Evolutionary conservation across 1,140 invertebrate genomes (phyloP).

Genomic region (Pachypsylla venusta): DNA sequence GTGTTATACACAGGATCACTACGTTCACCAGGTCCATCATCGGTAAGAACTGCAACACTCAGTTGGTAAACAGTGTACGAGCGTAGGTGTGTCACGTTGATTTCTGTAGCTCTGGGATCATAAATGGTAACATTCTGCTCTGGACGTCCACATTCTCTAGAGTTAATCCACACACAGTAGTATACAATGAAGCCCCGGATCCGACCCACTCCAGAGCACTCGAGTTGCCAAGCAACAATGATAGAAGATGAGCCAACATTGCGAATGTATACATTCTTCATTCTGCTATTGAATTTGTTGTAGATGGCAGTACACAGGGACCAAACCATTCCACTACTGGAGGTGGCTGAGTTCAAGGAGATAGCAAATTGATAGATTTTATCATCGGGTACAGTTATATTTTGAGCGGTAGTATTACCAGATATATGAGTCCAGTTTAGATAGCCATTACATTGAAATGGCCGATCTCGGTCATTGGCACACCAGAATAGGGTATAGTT

Average conservation of each 20-base stretch:
- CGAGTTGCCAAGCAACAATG: constrained; percentile 49
- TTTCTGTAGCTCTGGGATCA: constrained; percentile 22
- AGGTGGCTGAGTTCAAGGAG: constrained; percentile 43
- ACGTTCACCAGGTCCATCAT: constrained; percentile 47
- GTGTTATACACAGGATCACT: constrained; percentile 49
- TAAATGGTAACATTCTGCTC: background rate
- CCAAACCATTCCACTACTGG: constrained; percentile 61
- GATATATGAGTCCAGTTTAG: constrained; percentile 40
- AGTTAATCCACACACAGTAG: constrained; percentile 41
- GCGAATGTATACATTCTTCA: constrained; percentile 45
- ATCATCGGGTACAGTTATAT: constrained; percentile 35
- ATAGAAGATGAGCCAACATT: constrained; percentile 40
- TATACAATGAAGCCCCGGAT: constrained; percentile 48
- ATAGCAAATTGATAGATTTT: constrained; percentile 52
- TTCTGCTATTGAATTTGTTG: constrained; percentile 46
- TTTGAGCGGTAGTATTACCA: constrained; percentile 31
- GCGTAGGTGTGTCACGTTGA: constrained; percentile 35
- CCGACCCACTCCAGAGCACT: constrained; percentile 47
- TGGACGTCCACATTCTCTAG: constrained; percentile 16
- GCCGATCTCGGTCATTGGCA: constrained; percentile 38
- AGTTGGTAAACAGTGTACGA: constrained; percentile 68
- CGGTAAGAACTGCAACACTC: constrained; percentile 52
- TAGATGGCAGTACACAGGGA: constrained; percentile 56
- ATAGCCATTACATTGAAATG: constrained; percentile 41
- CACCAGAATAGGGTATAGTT: constrained; percentile 64